Evolutionary conservation across 2,113 vertebrate genomes (phyloP).

Genomic region (Cairina moschata): DNA sequence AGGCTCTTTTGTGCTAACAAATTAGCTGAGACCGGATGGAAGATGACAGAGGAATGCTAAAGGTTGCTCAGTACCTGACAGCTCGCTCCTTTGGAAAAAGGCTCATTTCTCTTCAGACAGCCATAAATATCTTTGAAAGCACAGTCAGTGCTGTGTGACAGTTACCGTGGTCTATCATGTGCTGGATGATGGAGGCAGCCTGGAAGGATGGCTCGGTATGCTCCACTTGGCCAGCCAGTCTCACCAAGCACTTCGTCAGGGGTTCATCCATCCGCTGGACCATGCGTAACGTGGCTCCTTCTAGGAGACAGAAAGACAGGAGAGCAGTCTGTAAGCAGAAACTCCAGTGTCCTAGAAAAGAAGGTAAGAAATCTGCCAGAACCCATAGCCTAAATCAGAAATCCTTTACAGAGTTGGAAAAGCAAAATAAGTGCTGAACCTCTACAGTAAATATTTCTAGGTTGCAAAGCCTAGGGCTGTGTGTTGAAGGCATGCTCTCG

Average conservation of each 20-base stretch:
- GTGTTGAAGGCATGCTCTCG: neutral
- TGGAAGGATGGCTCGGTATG: slow-evolving; percentile 64
- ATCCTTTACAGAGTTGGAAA: neutral
- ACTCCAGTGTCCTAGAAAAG: neutral
- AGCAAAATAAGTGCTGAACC: neutral
- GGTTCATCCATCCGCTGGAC: slow-evolving; percentile 55
- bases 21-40: neutral
- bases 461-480: neutral
- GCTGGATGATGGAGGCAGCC: slow-evolving; percentile 67
- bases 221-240: slow-evolving; percentile 57
- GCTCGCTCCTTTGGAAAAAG: neutral
- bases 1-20: neutral
- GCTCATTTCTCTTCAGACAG: neutral
- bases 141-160: neutral
- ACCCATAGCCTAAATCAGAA: neutral
- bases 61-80: neutral
- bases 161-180: slow-evolving; percentile 48
- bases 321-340: neutral
- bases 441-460: neutral
- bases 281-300: neutral
- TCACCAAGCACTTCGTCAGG: slow-evolving; percentile 55
- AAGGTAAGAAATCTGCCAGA: neutral
- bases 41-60: neutral
- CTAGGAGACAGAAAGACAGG: slow-evolving; percentile 4
- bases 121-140: neutral